phyloP scores from a whole-genome alignment of 2,113 vertebrate genomes.

The Hemicordylus capensis region DNA sequence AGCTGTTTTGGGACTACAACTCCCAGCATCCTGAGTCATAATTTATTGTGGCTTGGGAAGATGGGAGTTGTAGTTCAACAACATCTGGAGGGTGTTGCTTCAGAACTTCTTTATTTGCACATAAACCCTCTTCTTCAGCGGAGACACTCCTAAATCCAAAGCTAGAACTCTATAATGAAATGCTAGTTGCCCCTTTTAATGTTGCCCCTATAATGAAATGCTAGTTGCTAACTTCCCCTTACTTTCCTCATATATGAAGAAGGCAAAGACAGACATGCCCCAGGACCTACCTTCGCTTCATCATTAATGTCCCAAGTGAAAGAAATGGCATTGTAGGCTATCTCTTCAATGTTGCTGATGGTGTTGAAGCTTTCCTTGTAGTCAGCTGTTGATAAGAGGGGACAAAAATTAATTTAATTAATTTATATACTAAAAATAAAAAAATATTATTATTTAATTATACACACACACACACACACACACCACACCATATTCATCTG shows the following conservation, averaged over 20 bases:
- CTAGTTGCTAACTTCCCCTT: slow-evolving; percentile 50
- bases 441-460: too few relatives aligned
- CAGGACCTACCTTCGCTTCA: slow-evolving; percentile 90
- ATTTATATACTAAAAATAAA: too few relatives aligned
- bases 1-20: too few relatives aligned
- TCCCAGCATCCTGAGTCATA: too few relatives aligned
- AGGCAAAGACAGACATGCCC: neutral
- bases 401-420: too few relatives aligned
- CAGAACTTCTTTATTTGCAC: slow-evolving; percentile 47
- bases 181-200: slow-evolving; percentile 46
- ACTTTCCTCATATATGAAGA: slow-evolving; percentile 25
- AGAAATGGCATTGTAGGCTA: slow-evolving; percentile 96
- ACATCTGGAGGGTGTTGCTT: too few relatives aligned
- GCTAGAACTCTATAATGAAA: slow-evolving; percentile 56
- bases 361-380: slow-evolving; percentile 99
- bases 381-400: slow-evolving; percentile 82
- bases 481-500: neutral
- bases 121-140: slow-evolving; percentile 46
- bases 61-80: too few relatives aligned
- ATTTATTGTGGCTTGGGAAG: too few relatives aligned
- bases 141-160: slow-evolving; percentile 27
- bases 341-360: slow-evolving; percentile 98
- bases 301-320: slow-evolving; percentile 99
- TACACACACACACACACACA: too few relatives aligned
- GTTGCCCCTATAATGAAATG: slow-evolving; percentile 51